These are phyloP conservation scores for Meteorus sp. DNA, from an alignment of 1,140 invertebrate genomes.

Conservation along the genomic window DNA sequence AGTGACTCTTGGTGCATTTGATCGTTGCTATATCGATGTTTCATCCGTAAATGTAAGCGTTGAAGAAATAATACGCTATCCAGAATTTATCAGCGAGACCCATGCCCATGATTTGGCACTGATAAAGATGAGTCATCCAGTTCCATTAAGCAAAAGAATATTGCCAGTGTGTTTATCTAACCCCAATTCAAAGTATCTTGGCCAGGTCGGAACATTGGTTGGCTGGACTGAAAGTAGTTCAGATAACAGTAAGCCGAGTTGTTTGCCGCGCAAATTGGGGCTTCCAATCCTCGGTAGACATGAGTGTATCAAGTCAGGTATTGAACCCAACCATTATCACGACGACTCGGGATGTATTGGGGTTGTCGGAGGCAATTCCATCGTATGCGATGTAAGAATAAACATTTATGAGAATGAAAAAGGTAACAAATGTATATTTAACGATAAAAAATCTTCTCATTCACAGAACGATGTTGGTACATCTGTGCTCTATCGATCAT, in stretches of 20 bases:
- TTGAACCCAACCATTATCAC: conserved; percentile 44
- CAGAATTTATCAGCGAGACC: conserved; percentile 59
- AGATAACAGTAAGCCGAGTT: conserved; percentile 36
- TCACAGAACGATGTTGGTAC: conserved; percentile 57
- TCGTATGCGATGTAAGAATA: conserved; percentile 57
- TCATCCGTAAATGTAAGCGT: conserved; percentile 58
- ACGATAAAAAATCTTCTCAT: background rate
- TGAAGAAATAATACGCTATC: conserved; percentile 55
- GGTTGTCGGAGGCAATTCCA: conserved; percentile 51
- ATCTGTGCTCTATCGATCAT: conserved; percentile 55
- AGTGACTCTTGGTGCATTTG: conserved; percentile 60
- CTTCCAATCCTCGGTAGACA: conserved; percentile 55
- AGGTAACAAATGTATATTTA: background rate
- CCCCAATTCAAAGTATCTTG: conserved; percentile 59
- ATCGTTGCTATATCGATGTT: conserved; percentile 56
- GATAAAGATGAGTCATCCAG: conserved; percentile 58
- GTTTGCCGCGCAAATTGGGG: conserved; percentile 56
- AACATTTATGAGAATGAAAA: background rate
- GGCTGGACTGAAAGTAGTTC: conserved; percentile 58
- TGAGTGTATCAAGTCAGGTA: conserved; percentile 52
- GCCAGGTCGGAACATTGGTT: conserved; percentile 61
- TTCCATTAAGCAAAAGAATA: conserved; percentile 60
- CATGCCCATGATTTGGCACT: conserved; percentile 65
- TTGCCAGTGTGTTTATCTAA: conserved; percentile 65
- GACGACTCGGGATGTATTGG: conserved; percentile 60